Evolutionary conservation across 2,113 vertebrate genomes (phyloP), one percentile per base, ranked within the genome.

Genomic region (human): DNA sequence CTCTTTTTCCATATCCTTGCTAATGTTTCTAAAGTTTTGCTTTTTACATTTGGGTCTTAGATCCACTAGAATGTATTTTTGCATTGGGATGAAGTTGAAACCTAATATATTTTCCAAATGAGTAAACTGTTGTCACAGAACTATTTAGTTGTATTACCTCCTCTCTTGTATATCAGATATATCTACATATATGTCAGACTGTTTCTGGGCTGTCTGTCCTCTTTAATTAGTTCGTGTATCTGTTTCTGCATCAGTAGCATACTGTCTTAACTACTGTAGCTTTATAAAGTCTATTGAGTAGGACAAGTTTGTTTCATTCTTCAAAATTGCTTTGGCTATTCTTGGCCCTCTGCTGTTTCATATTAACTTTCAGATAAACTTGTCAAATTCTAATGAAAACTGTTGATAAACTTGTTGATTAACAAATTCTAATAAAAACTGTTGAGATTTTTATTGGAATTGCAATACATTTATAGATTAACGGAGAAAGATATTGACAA

Each of bases 291-390:
- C 45, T 38, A 0, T 55, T 66, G 14, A 75, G 27, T 75, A 64
- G 55, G 50, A 93, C 75, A 89, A 10, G 22, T 87, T 75, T 85
- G 35, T 35, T 92, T 95, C 10, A 13, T 55, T 93, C 52, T 90
- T 86, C 89, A 85, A 8, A 75, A 57, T 43, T 86, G 8, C 73
- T 38, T 90, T 90, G 32, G 40, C 35, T 78, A 0, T 85, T 79
- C 43, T 84, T 79, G 55, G 40, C 57, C 61, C 14, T 95, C 32
- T 66, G 38, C 59, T 85, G 5, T 89, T 78, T 78, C 30, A 70
- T 66, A 88, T 76, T 96, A 70, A 72, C 84, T 79, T 83, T 84
- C 32, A 93, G 66, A 38, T 96, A 76, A 76, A 55, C 78, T 90
- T 95, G 32, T 85, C 12, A 89, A 30, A 32, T 92, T 83, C 22